Percentiles rank a stretch among this genome's conserved stretches.
Conservation (phyloP, 2,113 vertebrate genomes). For the Sceloporus undulatus region DNA sequence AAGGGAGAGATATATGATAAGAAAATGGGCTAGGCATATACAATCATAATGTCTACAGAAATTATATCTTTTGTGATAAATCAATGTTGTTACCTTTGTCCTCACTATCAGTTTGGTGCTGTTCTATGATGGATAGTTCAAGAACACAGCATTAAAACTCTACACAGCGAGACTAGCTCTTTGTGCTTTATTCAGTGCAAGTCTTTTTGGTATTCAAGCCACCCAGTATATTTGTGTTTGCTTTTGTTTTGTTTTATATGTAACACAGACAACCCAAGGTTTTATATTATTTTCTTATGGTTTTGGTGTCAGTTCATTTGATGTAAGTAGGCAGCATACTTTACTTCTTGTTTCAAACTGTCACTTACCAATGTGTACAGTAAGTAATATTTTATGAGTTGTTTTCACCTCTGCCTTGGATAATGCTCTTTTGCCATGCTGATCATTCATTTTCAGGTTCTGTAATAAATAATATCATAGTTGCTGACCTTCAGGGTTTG, state of each 20-base stretch:
- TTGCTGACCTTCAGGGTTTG: slow-evolving; percentile 47
- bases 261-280: background rate
- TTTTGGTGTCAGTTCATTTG: slow-evolving; percentile 17
- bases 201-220: background rate
- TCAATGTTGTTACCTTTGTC: too few relatives aligned
- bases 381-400: slow-evolving; percentile 20
- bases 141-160: background rate
- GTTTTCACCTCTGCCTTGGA: slow-evolving; percentile 25
- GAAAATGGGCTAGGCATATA: too few relatives aligned
- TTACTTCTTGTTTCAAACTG: slow-evolving; percentile 43
- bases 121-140: background rate
- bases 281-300: slow-evolving; percentile 23
- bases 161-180: background rate
- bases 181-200: background rate
- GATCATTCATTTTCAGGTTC: slow-evolving; percentile 23
- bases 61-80: background rate
- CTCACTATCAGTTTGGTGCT: background rate
- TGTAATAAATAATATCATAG: slow-evolving; percentile 42
- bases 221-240: background rate
- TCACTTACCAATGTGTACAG: background rate
- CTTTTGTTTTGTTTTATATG: background rate
- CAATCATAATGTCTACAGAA: background rate
- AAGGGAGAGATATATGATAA: background rate
- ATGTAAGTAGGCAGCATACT: slow-evolving; percentile 12
- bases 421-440: background rate